Conservation (phyloP, 2,888 invertebrate genomes). For the Eupithecia vulgata region DNA sequence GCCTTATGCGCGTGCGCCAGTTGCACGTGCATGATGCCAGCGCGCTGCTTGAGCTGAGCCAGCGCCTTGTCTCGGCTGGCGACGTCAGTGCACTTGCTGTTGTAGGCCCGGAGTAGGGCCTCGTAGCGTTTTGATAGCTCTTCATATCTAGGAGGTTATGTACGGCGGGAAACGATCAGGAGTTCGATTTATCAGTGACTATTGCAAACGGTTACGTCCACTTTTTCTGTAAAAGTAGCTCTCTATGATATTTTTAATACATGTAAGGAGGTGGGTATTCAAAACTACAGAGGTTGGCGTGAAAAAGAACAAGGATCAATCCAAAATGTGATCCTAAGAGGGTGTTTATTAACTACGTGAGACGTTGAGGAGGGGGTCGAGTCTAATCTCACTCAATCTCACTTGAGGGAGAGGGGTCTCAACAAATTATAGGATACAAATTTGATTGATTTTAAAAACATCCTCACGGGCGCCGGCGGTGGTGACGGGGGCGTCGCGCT, state of each 20-base stretch:
- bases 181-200: neutral
- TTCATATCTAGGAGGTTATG: conserved; percentile 63
- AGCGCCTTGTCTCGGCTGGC: conserved; percentile 55
- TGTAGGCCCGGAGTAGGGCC: conserved; percentile 62
- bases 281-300: neutral
- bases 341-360: too few species aligned
- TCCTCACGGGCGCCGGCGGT: too few species aligned
- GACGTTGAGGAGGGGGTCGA: too few species aligned
- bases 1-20: conserved; percentile 61
- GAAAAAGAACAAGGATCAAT: neutral
- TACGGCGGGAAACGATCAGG: neutral
- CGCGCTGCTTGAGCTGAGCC: conserved; percentile 51
- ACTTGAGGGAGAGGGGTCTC: too few species aligned
- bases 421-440: too few species aligned
- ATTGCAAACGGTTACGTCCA: neutral
- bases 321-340: neutral
- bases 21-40: conserved; percentile 53
- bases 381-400: too few species aligned
- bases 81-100: conserved; percentile 59
- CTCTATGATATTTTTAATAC: neutral
- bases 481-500: too few species aligned
- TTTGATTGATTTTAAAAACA: too few species aligned
- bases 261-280: neutral
- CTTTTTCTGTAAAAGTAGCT: neutral
- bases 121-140: conserved; percentile 71